These are phyloP conservation scores for Habroteleia sp. DNA, from an alignment of 2,888 invertebrate species.

Conservation along the genomic window DNA sequence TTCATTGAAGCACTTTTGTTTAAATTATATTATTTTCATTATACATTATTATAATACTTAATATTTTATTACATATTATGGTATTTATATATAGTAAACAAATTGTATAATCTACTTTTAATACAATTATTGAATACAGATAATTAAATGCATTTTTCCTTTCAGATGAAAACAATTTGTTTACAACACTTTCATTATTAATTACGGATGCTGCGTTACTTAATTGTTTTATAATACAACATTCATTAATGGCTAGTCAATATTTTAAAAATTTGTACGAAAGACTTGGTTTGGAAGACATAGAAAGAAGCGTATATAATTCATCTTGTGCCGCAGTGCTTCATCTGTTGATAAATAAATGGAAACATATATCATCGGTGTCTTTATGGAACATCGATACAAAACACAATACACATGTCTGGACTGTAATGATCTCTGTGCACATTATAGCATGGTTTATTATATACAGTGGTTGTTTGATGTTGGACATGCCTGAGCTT, in stretches of 20 bases:
- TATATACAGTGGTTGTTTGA: constrained; percentile 84
- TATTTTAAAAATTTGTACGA: constrained; percentile 81
- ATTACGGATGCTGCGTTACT: constrained; percentile 82
- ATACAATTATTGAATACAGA: too few species aligned
- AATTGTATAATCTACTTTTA: too few species aligned
- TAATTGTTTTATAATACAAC: constrained; percentile 83
- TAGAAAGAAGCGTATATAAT: constrained; percentile 75
- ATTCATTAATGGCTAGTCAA: constrained; percentile 83
- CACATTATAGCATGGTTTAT: constrained; percentile 83
- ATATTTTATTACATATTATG: too few species aligned
- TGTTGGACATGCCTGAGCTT: constrained; percentile 85
- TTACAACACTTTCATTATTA: constrained; percentile 80
- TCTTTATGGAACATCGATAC: constrained; percentile 83
- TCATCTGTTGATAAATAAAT: constrained; percentile 82
- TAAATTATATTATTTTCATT: too few species aligned
- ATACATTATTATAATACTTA: too few species aligned
- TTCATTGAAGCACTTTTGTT: too few species aligned
- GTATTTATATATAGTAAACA: too few species aligned
- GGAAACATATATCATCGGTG: constrained; percentile 82
- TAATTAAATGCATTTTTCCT: constrained; percentile 1
- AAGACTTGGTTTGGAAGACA: constrained; percentile 79
- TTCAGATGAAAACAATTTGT: constrained; percentile 63
- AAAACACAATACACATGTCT: constrained; percentile 78
- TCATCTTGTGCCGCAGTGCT: constrained; percentile 76
- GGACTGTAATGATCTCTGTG: constrained; percentile 81